Evolutionary conservation across 2,113 vertebrate genomes (phyloP).

Genomic region (Lutjanus erythropterus): DNA sequence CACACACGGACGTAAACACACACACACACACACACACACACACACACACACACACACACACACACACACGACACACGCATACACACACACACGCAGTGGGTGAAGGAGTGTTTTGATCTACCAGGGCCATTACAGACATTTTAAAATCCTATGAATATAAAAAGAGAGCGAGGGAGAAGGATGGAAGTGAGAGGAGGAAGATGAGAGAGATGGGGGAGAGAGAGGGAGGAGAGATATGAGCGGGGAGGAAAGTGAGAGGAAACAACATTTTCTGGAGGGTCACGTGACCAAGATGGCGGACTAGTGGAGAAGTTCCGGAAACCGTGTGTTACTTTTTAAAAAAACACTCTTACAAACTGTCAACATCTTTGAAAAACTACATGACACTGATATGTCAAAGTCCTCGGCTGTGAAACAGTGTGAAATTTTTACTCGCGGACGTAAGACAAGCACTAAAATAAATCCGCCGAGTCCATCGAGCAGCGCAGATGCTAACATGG

Average conservation of each 20-base stretch:
- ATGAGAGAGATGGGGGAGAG: constrained; percentile 51
- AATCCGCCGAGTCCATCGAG: too few species aligned
- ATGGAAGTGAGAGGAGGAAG: constrained; percentile 43
- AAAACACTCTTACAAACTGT: too few species aligned
- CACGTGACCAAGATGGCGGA: too few species aligned
- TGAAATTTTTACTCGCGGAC: too few species aligned
- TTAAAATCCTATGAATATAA: constrained; percentile 85
- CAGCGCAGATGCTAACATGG: too few species aligned
- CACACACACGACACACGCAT: constrained; percentile 46
- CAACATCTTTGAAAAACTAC: too few species aligned
- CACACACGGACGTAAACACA: constrained; percentile 22
- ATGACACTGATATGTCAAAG: too few species aligned
- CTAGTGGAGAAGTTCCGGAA: too few species aligned
- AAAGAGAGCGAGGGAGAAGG: constrained; percentile 68
- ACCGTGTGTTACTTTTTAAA: too few species aligned
- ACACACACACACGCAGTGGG: constrained; percentile 47
- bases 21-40: constrained; percentile 38
- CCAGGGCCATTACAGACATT: constrained; percentile 83
- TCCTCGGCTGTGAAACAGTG: too few species aligned
- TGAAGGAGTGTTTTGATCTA: constrained; percentile 79
- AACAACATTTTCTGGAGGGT: constrained; percentile 59
- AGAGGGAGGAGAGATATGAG: constrained; percentile 13
- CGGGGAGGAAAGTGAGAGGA: constrained; percentile 49
- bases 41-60: constrained; percentile 17
- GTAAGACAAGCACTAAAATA: too few species aligned